Evolutionary conservation across 2,888 invertebrate species (phyloP), one percentile per base, ranked within the genome.

Genomic region (Lasioglossum morio): DNA sequence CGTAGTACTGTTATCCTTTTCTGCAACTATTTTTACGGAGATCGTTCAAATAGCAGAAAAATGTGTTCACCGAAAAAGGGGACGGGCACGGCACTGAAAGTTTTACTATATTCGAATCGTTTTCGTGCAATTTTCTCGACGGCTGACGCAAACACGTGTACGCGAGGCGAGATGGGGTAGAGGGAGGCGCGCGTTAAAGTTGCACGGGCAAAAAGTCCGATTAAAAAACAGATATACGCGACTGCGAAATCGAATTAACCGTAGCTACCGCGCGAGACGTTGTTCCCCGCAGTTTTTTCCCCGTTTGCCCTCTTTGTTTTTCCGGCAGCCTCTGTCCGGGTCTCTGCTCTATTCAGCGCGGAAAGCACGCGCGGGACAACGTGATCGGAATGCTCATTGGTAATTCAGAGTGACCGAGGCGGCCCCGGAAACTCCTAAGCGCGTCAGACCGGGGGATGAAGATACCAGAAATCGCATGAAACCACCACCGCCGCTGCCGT

Each of bases 341-440:
- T 23, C 69, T 53, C 69, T 34, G 40, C 34, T 74, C 60, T 84
- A 82, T 91, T 86, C 87, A 46, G 81, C 77, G 85, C 83, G 86
- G 88, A 85, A 80, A 88, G 84, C 84, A 89, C 88, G 87, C 78
- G 75, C 85, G 79, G 77, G 69, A 66, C 89, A 87, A 91, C 91
- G 90, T 91, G 91, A 91, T 90, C 85, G 84, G 91, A 91, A 88
- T 91, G 77, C 73, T 91, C 91, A 87, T 89, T 87, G 91, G 86
- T 91, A 91, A 91, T 91, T 87, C 87, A 82, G 87, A 73, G 70
- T 72, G 79, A 78, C 84, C 85, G 79, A 57, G 69, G 63, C 43
- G 72, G 34, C 66, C 70, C 60, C 23, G 30, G 37, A 60, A 72
- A 60, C 63, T 77, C 84, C 79, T 76, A 66, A 75, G 74, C 89